Evolutionary conservation across 2,888 invertebrate species (phyloP), one percentile per base, ranked within the genome.

Genomic region (Scelioninae gen. 2): DNA sequence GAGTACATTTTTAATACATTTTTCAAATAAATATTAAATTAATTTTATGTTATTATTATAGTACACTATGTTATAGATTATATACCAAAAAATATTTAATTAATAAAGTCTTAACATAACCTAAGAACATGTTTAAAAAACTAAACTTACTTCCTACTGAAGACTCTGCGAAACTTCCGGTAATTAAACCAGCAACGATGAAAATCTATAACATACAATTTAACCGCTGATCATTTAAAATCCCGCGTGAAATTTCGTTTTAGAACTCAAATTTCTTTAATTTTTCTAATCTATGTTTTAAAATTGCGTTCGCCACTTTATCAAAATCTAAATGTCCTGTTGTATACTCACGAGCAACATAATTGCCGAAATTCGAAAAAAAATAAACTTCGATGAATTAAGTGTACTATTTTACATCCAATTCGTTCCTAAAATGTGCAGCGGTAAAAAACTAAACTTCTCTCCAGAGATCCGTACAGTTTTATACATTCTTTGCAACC

Each of bases 401-500:
- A 57, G 22, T n/a, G n/a, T n/a, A n/a, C n/a, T n/a, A 48, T 15
- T 39, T 25, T 37, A 43, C 48, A n/a, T 55, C 28, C 18, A 48
- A 67, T 60, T 73, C 70, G 65, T 71, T 69, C 45, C 53, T 41
- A 75, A 78, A 74, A 76, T 67, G 77, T 74, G 77, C 78, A 77
- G 77, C 75, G 70, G 78, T 76, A 77, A 78, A 76, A 77, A 72
- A 84, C 83, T 84, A 83, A 72, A 76, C 76, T 75, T 57, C 71
- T 65, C 74, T 78, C 79, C 16, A 79, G 77, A 77, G 78, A 73
- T 77, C 63, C 79, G 79, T 81, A 80, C 81, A 75, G 80, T 84
- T 84, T 84, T 84, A 84, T 84, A 84, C 79, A 70, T 55, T 77
- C 80, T 77, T 70, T 68, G 76, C 60, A 78, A 77, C 80, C 84